These are phyloP conservation scores for Tetragonisca angustula DNA, from an alignment of 2,888 invertebrate genomes.

Conservation along the genomic window DNA sequence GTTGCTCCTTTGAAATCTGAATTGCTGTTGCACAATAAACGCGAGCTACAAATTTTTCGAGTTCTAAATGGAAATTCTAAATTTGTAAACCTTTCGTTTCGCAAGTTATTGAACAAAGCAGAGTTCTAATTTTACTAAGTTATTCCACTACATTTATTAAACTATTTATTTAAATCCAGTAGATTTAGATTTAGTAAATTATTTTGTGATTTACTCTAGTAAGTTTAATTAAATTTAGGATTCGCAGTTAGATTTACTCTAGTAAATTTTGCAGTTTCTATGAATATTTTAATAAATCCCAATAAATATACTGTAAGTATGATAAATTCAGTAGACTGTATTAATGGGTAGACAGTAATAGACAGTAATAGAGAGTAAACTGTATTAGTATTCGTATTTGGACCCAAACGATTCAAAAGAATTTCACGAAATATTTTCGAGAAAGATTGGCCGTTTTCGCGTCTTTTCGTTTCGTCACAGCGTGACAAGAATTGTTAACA, in stretches of 20 bases:
- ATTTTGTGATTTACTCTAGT: not conserved
- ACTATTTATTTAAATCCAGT: too few species aligned
- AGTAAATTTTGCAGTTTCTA: too few species aligned
- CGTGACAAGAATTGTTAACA: not conserved
- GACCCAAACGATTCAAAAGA: not conserved
- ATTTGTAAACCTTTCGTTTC: not conserved
- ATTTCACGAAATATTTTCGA: not conserved
- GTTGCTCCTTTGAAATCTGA: constrained; percentile 15
- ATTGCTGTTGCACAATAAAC: constrained; percentile 5
- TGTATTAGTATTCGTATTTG: not conserved
- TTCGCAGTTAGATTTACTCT: too few species aligned
- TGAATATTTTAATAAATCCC: too few species aligned
- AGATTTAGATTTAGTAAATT: too few species aligned
- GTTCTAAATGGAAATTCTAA: constrained; percentile 6
- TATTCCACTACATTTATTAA: too few species aligned
- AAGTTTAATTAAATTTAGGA: not conserved
- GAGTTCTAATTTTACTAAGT: too few species aligned
- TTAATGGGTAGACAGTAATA: too few species aligned
- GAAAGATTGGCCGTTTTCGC: not conserved
- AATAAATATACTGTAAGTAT: too few species aligned
- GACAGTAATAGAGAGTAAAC: too few species aligned
- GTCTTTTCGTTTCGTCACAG: not conserved
- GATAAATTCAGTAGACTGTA: too few species aligned
- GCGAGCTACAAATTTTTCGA: not conserved
- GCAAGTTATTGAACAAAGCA: not conserved